A percentile compares a stretch with the other conserved stretches of the same genome.
Evolutionary conservation across 2,797 vertebrate species (phyloP).

Genomic region (Cossypha polioptera): DNA sequence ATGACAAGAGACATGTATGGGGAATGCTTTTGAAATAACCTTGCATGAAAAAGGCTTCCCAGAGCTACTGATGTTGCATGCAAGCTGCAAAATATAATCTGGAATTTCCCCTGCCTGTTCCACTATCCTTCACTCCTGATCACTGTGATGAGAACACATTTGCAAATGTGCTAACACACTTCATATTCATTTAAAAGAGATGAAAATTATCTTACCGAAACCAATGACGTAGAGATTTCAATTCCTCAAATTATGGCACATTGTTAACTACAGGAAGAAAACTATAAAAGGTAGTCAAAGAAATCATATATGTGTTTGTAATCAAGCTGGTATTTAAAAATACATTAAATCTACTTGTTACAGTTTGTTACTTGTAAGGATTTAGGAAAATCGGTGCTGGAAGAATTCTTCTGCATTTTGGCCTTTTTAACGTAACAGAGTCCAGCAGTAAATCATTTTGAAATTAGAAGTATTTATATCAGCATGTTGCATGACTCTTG

Average conservation of each 20-base stretch:
- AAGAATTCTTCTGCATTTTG: background rate
- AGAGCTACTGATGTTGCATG: background rate
- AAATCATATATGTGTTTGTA: background rate
- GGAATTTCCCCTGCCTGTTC: background rate
- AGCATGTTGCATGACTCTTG: background rate
- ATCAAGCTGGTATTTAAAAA: background rate
- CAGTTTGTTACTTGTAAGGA: background rate
- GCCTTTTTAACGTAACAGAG: background rate
- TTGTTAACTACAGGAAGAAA: background rate
- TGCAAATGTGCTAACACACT: background rate
- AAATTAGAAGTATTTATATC: background rate
- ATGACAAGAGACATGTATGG: fast-evolving
- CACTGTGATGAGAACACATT: background rate
- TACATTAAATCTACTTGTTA: background rate
- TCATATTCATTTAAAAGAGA: background rate
- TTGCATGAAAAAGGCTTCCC: background rate
- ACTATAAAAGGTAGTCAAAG: background rate
- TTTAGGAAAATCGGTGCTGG: background rate
- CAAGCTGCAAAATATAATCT: background rate
- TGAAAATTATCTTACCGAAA: background rate
- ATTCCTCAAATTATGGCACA: background rate
- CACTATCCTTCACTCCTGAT: background rate
- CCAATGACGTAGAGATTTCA: background rate
- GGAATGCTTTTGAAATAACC: background rate
- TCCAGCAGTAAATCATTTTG: background rate